These are phyloP conservation scores for Ptychadena robeensis DNA, from an alignment of 2,797 vertebrate species.

Conservation along the genomic window DNA sequence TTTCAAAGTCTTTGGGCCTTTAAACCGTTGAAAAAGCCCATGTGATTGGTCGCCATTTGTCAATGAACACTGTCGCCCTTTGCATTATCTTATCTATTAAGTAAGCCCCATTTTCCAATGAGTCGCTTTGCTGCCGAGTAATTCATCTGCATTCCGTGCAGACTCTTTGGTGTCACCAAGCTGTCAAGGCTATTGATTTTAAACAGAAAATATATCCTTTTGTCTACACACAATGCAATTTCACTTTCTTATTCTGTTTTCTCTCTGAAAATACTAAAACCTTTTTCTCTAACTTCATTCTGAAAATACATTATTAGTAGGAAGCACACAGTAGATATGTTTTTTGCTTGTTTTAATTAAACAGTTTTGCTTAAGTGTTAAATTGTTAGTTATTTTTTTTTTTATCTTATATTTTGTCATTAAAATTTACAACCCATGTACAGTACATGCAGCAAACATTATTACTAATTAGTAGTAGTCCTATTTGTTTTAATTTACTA, in stretches of 20 bases:
- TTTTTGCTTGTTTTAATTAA: neutral
- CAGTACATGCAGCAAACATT: neutral
- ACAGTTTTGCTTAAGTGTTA: neutral
- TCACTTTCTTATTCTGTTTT: neutral
- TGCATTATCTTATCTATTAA: slow-evolving; percentile 11
- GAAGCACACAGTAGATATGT: neutral
- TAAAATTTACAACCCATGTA: neutral
- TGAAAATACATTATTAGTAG: neutral
- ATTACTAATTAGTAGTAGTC: too few species aligned
- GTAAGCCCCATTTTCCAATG: slow-evolving; percentile 20
- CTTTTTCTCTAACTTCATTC: neutral
- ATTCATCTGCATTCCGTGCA: slow-evolving; percentile 31
- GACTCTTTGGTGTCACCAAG: slow-evolving; percentile 8
- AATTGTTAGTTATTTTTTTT: neutral
- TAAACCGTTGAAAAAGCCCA: neutral
- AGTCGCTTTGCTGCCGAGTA: slow-evolving; percentile 7
- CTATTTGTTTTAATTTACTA: neutral
- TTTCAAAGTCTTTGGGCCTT: neutral
- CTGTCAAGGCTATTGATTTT: slow-evolving; percentile 33
- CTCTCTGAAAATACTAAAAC: neutral
- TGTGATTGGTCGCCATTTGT: neutral
- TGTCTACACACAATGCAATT: neutral
- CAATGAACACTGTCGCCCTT: neutral
- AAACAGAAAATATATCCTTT: slow-evolving; percentile 22
- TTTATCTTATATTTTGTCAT: neutral